Evolutionary conservation across 2,797 vertebrate species (phyloP).

Genomic region (Cynopterus sphinx): DNA sequence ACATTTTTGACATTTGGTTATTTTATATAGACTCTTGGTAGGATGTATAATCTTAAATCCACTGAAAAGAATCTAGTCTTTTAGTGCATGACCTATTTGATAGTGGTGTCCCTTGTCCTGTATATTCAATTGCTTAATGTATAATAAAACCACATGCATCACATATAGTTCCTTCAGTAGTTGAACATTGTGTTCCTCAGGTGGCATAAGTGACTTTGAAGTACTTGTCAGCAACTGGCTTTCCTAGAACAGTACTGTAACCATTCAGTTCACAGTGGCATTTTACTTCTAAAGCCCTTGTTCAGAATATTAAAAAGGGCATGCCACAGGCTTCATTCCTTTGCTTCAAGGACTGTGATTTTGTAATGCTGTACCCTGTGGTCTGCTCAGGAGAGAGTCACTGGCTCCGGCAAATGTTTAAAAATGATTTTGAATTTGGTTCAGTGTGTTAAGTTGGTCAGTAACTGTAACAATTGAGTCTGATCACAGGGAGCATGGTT

Average conservation of each 20-base stretch:
- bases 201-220: constrained; percentile 63
- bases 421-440: neutral
- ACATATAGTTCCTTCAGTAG: neutral
- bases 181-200: constrained; percentile 49
- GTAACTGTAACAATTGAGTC: neutral
- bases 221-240: constrained; percentile 60
- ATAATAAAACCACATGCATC: neutral
- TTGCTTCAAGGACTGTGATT: constrained; percentile 53
- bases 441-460: neutral
- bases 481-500: neutral
- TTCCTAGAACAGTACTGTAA: neutral
- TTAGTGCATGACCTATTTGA: constrained; percentile 15
- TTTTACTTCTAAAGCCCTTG: constrained; percentile 60
- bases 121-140: constrained; percentile 43
- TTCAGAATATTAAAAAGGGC: constrained; percentile 72
- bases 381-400: neutral
- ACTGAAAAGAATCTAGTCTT: constrained; percentile 31
- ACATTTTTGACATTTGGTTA: constrained; percentile 28
- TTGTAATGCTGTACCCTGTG: neutral
- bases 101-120: neutral
- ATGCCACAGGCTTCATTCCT: neutral
- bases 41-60: constrained; percentile 25
- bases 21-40: constrained; percentile 9
- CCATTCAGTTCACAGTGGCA: constrained; percentile 43
- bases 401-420: neutral